Evolutionary conservation across 64 coral and sea anemone species (phyloP).

Genomic region (Hydrozoanthus tunicans): DNA sequence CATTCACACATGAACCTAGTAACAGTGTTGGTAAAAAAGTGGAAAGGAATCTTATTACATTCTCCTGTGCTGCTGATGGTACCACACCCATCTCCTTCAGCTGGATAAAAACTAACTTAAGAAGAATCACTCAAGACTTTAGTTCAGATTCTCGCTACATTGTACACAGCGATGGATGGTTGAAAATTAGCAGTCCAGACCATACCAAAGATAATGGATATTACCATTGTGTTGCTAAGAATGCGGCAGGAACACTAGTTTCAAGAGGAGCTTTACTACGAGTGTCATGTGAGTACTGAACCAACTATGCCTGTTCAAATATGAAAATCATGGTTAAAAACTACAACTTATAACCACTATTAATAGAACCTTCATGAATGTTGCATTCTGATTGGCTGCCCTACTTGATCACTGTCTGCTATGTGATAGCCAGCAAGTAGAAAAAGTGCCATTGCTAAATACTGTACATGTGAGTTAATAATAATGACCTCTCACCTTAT

Average conservation of each 20-base stretch:
- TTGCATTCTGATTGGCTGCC: no score
- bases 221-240: constrained; percentile 77
- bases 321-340: no score
- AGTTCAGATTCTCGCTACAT: constrained; percentile 55
- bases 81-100: constrained; percentile 36
- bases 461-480: no score
- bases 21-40: constrained; percentile 45
- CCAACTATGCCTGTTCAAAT: no score
- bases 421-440: no score
- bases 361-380: no score
- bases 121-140: constrained; percentile 54
- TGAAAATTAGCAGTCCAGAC: constrained; percentile 61
- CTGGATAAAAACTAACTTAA: constrained; percentile 70
- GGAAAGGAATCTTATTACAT: constrained; percentile 55
- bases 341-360: no score
- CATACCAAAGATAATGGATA: constrained; percentile 78
- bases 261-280: constrained; percentile 58
- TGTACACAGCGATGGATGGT: constrained; percentile 63
- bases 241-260: constrained; percentile 64
- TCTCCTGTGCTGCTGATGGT: constrained; percentile 69
- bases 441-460: no score
- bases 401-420: no score
- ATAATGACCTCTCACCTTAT: no score
- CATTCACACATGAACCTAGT: constrained; percentile 50
- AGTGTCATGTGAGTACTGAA: constrained; percentile 70